Base-by-base conservation (phyloP, 2,113 vertebrate genomes). In the Motacilla tschutschensis region DNA sequence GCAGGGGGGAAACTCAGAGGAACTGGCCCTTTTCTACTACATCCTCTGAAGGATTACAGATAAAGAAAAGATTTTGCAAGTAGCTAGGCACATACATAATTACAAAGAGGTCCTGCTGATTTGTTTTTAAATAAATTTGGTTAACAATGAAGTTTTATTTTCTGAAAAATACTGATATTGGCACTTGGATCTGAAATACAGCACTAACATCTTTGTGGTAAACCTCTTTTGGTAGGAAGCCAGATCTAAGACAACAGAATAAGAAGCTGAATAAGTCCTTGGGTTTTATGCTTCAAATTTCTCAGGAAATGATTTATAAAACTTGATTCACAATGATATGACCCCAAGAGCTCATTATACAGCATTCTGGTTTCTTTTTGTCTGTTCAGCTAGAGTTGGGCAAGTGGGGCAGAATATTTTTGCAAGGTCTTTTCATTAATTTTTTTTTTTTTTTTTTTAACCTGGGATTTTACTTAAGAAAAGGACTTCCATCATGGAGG, bases 41-140 rank as follows among this genome's bases (percentile, higher is more conserved):
- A 87, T 90, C 81, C 90, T 94, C 88, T 79, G 87, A 90, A 88
- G 75, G 76, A 92, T 90, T 88, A 80, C 64, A 90, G 90, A 88
- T 53, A 88, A 90, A 92, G 60, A 82, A 88, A 91, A 94, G 72
- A 91, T 90, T 92, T 86, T 80, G 65, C 81, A 85, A 92, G 74
- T 38, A 88, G 72, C 84, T 64, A 29, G 79, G n/a, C 65, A 74
- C 72, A 87, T 87, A 25, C 72, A 79, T 93, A 90, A 64, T 90
- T 60, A 85, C 78, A 92, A 90, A 90, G 84, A 66, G 20, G 60
- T 66, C 90, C 60, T 0, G 5, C 74, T 73, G 92, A 74, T 75
- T 83, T 92, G 76, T 87, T 93, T 93, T 87, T 67, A 90, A 92
- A 92, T 77, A 90, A 70, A 90, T 91, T 91, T 92, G 90, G 60